A percentile compares a stretch with the other conserved stretches of the same genome.
These are phyloP conservation scores for Lomographa bimaculata DNA, from an alignment of 2,888 invertebrate species.

Conservation along the genomic window DNA sequence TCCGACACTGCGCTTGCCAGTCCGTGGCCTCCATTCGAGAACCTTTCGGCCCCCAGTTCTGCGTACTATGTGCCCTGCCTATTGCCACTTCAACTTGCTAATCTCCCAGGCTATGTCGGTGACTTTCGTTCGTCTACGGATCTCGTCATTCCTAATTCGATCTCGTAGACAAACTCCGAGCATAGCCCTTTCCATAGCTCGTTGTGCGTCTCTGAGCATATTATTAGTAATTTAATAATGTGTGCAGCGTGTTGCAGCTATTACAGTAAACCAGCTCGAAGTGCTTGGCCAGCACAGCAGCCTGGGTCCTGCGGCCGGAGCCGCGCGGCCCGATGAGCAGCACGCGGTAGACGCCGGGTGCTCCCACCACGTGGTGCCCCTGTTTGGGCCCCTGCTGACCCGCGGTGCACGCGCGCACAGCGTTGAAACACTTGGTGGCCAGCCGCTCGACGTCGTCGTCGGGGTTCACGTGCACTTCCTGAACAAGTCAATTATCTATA, in stretches of 20 bases:
- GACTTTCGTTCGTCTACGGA: no score
- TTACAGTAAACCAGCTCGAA: conserved; percentile 77
- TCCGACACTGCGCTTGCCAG: no score
- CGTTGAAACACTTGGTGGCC: conserved; percentile 60
- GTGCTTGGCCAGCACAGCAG: conserved; percentile 69
- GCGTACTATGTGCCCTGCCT: no score
- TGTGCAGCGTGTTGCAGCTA: conserved; percentile 30
- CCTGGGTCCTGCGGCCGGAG: conserved; percentile 82
- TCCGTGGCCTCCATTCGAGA: no score
- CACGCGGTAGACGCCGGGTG: conserved; percentile 83
- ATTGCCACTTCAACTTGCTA: no score
- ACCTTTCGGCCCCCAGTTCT: no score
- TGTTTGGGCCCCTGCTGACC: conserved; percentile 61
- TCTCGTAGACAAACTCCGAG: no score
- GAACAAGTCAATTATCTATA: not conserved
- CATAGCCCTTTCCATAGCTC: no score
- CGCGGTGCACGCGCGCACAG: conserved; percentile 54
- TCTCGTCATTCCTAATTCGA: no score
- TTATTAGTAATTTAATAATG: no score
- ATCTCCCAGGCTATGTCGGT: no score
- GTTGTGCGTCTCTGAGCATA: no score
- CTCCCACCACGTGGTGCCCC: conserved; percentile 59
- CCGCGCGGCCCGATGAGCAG: conserved; percentile 84
- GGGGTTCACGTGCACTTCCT: conserved; percentile 60
- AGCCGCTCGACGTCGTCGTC: conserved; percentile 48